Evolutionary conservation across 2,797 vertebrate genomes (phyloP).

Genomic region (Mastacembelus armatus): DNA sequence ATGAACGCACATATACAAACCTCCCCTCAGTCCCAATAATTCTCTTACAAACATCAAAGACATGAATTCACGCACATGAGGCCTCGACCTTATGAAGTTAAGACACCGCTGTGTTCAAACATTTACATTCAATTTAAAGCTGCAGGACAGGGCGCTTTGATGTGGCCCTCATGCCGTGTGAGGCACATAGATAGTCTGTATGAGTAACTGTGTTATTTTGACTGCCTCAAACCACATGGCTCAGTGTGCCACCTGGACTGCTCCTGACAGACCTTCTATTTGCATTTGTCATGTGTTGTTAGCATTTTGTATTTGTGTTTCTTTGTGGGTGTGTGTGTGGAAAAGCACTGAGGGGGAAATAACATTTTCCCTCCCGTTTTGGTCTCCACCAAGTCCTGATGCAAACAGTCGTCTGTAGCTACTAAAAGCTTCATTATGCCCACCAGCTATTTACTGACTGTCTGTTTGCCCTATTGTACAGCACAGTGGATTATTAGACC

Average conservation of each 20-base stretch:
- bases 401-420: too few relatives aligned
- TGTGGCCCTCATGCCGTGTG: constrained; percentile 31
- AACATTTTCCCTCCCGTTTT: too few relatives aligned
- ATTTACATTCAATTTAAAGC: constrained; percentile 29
- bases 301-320: too few relatives aligned
- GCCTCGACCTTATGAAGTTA: constrained; percentile 21
- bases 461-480: too few relatives aligned
- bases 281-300: constrained; percentile 5
- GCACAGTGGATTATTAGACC: too few relatives aligned
- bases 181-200: background rate
- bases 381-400: too few relatives aligned
- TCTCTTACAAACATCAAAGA: constrained; percentile 46
- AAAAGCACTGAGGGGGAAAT: too few relatives aligned
- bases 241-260: constrained; percentile 35
- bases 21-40: constrained; percentile 17
- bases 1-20: constrained; percentile 10
- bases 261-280: constrained; percentile 24
- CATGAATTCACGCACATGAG: constrained; percentile 4
- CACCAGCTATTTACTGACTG: too few relatives aligned
- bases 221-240: constrained; percentile 29
- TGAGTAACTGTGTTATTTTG: constrained; percentile 52
- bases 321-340: too few relatives aligned
- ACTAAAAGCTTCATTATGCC: too few relatives aligned
- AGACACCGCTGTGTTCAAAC: constrained; percentile 38
- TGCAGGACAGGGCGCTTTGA: constrained; percentile 36